Evolutionary conservation across 2,888 invertebrate genomes (phyloP).

Genomic region (Trisateles emortualis): DNA sequence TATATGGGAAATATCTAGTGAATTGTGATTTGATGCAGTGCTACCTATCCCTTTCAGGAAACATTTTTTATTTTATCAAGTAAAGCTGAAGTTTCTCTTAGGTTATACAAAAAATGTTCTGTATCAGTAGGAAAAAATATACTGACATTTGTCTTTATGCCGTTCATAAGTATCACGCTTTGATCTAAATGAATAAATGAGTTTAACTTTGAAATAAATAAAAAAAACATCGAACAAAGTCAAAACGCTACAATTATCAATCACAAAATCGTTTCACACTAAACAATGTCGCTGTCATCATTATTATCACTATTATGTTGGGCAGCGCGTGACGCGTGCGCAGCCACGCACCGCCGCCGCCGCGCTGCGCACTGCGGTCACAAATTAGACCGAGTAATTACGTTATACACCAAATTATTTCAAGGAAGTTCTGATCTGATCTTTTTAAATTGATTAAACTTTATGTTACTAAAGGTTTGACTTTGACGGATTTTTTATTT

Average conservation of each 20-base stretch:
- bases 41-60: no score
- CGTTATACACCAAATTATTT: conserved; percentile 66
- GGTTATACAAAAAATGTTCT: no score
- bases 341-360: conserved; percentile 58
- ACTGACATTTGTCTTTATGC: no score
- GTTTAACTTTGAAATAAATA: not conserved
- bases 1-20: no score
- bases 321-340: conserved; percentile 44
- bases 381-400: conserved; percentile 76
- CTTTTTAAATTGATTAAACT: not conserved
- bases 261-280: conserved; percentile 37
- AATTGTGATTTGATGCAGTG: no score
- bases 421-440: conserved; percentile 60
- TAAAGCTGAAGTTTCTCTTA: no score
- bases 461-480: no score
- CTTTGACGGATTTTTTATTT: no score
- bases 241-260: conserved; percentile 48
- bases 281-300: conserved; percentile 63
- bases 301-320: conserved; percentile 24
- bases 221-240: not conserved
- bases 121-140: no score
- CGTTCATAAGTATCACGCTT: no score
- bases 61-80: no score
- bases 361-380: conserved; percentile 33
- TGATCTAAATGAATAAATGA: no score